Base-by-base conservation (phyloP, 2,888 invertebrate species). In the Meghimatium bilineatum region DNA sequence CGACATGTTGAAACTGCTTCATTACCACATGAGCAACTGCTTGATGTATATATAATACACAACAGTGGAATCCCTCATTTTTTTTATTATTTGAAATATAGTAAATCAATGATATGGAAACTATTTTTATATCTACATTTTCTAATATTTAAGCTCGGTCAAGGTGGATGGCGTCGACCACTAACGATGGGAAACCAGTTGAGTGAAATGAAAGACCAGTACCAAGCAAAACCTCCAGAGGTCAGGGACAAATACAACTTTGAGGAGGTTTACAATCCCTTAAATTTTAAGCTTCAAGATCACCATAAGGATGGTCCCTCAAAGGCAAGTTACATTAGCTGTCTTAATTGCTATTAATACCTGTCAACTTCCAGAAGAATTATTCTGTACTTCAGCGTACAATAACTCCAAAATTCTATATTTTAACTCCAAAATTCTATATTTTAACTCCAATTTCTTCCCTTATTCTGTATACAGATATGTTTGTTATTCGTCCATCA, bases 111-210 rank as follows among this genome's bases (percentile, higher is more conserved):
- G 23, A 56, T 56, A 12, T 32, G 32, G 34, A 3, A 78, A 38
- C 38, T 78, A 3, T 38, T 38, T 44, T 72, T 1, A 44, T 29
- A 29, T 69, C n/a, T 49, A 1, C 1, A 26, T 36, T 3, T 63
- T 63, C 52, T 49, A 20, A 36, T 17, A 6, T 32, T 84, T 29
- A 83, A 93, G 93, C 90, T 94, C 49, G 93, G 92, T n/a, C 89
- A 90, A 69, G 93, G 93, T 71, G 92, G 93, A 17, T 93, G 92
- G 92, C 88, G 93, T 71, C 88, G 90, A 32, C 93, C 93, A 17
- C 89, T 94, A 29, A 93, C 93, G 6, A 93, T 93, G 92, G 93
- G 93, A 12, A 92, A 93, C 85, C 93, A 93, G 88, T 87, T 88
- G 78, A 92, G 91, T 79, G 94, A 94, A 85, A 93, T 92, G 52